phyloP scores from a whole-genome alignment of 2,888 invertebrate genomes.

The Melieria picta region DNA sequence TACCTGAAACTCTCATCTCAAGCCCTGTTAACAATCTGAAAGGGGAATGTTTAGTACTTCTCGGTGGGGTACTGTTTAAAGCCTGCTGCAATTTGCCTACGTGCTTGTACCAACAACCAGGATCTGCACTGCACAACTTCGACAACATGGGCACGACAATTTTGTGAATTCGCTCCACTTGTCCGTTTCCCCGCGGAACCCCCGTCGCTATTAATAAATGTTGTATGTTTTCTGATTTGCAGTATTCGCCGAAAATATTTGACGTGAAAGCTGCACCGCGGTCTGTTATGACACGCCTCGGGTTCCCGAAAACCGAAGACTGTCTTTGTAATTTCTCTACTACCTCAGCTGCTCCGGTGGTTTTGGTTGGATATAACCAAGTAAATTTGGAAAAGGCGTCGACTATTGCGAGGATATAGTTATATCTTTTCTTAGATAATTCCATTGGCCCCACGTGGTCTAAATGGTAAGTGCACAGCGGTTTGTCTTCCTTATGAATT shows the following conservation, averaged over 20 bases:
- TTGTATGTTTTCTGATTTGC: conserved; percentile 46
- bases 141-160: conserved; percentile 54
- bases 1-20: conserved; percentile 22
- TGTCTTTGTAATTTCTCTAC: conserved; percentile 47
- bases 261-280: conserved; percentile 59
- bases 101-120: conserved; percentile 52
- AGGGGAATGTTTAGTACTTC: conserved; percentile 28
- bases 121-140: conserved; percentile 54
- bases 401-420: conserved; percentile 50
- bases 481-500: conserved; percentile 37
- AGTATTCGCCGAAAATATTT: conserved; percentile 53
- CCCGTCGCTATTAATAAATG: conserved; percentile 54
- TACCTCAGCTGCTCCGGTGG: conserved; percentile 49
- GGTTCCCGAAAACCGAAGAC: conserved; percentile 33
- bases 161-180: conserved; percentile 55
- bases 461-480: conserved; percentile 31
- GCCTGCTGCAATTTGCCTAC: conserved; percentile 34
- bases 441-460: conserved; percentile 38
- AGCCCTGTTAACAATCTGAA: conserved; percentile 23
- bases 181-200: conserved; percentile 56
- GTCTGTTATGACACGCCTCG: conserved; percentile 55
- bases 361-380: conserved; percentile 56
- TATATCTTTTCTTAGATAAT: conserved; percentile 43
- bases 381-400: conserved; percentile 52
- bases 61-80: conserved; percentile 27